A percentile compares a stretch with the other conserved stretches of the same genome.
Conservation (phyloP, 2,113 vertebrate species). For the Cynocephalus volans region DNA sequence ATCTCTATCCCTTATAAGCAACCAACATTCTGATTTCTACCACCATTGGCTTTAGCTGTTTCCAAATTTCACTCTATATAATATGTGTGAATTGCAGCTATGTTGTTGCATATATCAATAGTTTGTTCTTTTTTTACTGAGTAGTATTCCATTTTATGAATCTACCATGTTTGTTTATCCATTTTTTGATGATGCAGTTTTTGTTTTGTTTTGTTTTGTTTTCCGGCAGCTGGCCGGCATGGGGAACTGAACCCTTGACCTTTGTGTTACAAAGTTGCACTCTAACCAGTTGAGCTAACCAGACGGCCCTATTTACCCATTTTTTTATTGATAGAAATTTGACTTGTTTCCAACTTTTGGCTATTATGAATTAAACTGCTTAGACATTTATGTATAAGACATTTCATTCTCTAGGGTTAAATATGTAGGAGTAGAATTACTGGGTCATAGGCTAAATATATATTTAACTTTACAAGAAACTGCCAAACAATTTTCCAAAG, state of each 20-base stretch:
- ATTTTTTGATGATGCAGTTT: no score
- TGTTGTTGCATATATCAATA: neutral
- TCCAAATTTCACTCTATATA: neutral
- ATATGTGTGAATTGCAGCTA: constrained; percentile 1
- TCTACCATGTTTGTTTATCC: constrained; percentile 2
- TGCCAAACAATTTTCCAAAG: constrained; percentile 6
- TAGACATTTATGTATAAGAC: neutral
- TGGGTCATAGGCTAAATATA: neutral
- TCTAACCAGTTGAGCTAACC: no score
- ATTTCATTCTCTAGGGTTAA: constrained; percentile 52
- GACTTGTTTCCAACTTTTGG: constrained; percentile 1
- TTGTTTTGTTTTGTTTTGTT: no score
- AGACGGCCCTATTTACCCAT: no score
- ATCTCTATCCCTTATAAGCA: neutral
- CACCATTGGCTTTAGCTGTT: constrained; percentile 1
- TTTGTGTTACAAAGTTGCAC: no score
- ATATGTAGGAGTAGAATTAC: constrained; percentile 38
- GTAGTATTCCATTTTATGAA: constrained; percentile 27
- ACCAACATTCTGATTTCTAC: constrained; percentile 43
- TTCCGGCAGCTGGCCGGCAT: no score
- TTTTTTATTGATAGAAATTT: constrained; percentile 17
- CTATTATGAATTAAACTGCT: constrained; percentile 43
- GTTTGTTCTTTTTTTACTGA: neutral
- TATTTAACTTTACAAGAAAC: constrained; percentile 51
- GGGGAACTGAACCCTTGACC: no score